phyloP scores from a whole-genome alignment of 2,113 vertebrate species.

The Oophaga pumilio region DNA sequence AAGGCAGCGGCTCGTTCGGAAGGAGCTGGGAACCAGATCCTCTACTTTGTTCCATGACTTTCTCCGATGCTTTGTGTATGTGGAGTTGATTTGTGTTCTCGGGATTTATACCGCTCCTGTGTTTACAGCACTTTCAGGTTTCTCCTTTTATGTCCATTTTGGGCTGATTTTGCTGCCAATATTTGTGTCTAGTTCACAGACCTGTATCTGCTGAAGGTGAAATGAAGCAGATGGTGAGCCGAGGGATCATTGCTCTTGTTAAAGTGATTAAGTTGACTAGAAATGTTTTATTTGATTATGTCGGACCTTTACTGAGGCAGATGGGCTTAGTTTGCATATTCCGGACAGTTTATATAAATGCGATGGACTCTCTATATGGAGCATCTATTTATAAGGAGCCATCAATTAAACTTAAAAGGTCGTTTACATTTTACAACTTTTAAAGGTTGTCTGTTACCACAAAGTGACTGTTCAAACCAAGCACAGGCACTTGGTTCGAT shows the following conservation, averaged over 20 bases:
- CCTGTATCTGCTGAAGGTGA: not conserved
- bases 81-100: not conserved
- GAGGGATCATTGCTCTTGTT: not conserved
- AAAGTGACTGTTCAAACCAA: too few species aligned
- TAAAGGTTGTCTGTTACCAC: too few species aligned
- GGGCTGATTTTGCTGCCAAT: not conserved
- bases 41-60: not conserved
- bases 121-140: slow-evolving; percentile 8
- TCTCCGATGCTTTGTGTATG: not conserved
- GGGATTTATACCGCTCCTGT: not conserved
- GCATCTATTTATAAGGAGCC: too few species aligned
- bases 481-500: too few species aligned
- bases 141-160: slow-evolving; percentile 18
- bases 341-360: not conserved
- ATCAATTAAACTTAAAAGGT: too few species aligned
- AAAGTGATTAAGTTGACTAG: not conserved
- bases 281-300: not conserved
- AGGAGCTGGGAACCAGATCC: not conserved
- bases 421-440: too few species aligned
- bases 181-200: not conserved
- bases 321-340: not conserved
- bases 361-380: too few species aligned
- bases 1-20: not conserved
- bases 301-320: not conserved
- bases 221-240: not conserved